Evolutionary conservation across 92 coral and sea anemone genomes (phyloP).

Genomic region (Palythoa heliodiscus): DNA sequence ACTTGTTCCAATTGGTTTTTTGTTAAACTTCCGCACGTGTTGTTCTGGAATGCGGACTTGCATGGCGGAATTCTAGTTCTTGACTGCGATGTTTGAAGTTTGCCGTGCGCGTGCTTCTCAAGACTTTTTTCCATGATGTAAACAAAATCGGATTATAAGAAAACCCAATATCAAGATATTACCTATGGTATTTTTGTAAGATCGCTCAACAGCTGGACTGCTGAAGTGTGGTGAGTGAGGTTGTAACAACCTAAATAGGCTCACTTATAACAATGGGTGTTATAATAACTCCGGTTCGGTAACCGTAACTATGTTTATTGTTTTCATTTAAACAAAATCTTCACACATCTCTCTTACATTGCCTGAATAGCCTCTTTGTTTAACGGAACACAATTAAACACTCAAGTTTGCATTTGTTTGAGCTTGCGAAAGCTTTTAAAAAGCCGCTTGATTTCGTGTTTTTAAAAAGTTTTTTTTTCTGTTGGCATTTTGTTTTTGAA

Average conservation of each 20-base stretch:
- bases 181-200: background rate
- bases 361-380: conserved; percentile 14
- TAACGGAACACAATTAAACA: conserved; percentile 5
- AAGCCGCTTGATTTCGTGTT: background rate
- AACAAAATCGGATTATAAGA: background rate
- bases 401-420: background rate
- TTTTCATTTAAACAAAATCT: conserved; percentile 24
- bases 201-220: conserved; percentile 8
- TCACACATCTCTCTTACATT: conserved; percentile 27
- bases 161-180: background rate
- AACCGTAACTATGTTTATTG: conserved; percentile 1
- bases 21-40: conserved; percentile 43
- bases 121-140: conserved; percentile 27
- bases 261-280: conserved; percentile 28
- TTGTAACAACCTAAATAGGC: conserved; percentile 15
- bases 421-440: background rate
- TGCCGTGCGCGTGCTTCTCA: conserved; percentile 10
- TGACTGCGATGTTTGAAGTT: conserved; percentile 16
- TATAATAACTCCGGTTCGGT: background rate
- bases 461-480: background rate
- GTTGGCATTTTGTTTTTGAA: background rate
- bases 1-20: conserved; percentile 28
- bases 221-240: conserved; percentile 8
- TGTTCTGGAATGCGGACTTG: conserved; percentile 31
- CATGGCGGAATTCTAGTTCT: conserved; percentile 27